Evolutionary conservation across 2,113 vertebrate species (phyloP).

Genomic region (Rhabdomys dilectus): DNA sequence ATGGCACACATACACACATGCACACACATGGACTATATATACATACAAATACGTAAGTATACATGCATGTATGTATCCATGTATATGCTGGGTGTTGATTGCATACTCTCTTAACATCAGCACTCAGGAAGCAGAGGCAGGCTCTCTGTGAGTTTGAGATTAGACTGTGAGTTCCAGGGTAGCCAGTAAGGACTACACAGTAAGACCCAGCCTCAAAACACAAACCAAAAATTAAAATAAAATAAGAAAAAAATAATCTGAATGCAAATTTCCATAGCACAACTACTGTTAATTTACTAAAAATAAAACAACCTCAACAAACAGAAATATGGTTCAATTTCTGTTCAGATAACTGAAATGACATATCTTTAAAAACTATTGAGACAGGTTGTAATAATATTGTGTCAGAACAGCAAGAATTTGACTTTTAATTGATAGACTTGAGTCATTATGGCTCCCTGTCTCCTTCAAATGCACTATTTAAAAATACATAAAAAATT

Average conservation of each 20-base stretch:
- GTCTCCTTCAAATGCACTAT: background rate
- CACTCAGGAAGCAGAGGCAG: background rate
- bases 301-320: background rate
- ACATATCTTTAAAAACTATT: background rate
- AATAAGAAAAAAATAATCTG: background rate
- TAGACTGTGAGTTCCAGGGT: background rate
- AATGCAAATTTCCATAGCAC: background rate
- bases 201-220: background rate
- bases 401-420: slow-evolving; percentile 68
- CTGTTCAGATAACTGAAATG: slow-evolving; percentile 21
- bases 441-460: slow-evolving; percentile 27
- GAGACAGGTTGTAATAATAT: slow-evolving; percentile 56
- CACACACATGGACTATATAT: background rate
- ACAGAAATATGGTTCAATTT: background rate
- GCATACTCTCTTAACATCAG: background rate
- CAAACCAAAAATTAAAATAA: background rate
- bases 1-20: background rate
- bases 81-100: too few relatives aligned
- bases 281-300: background rate
- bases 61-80: background rate
- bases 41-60: background rate
- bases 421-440: slow-evolving; percentile 41
- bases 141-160: background rate
- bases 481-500: background rate
- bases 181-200: background rate